phyloP scores from a whole-genome alignment of 2,888 invertebrate species.

The Calameuta idolon region DNA sequence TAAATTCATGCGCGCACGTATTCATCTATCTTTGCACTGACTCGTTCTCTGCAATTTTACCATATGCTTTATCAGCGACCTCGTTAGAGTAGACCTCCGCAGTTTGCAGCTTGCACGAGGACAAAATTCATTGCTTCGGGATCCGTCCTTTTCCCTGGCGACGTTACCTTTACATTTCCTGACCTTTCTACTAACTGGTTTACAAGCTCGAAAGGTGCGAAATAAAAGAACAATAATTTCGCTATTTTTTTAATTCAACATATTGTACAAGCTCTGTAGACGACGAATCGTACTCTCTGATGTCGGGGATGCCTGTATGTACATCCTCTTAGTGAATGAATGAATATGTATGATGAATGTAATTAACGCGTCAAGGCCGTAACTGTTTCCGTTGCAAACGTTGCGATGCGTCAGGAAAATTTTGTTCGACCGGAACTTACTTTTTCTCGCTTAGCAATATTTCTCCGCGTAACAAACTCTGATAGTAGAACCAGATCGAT shows the following conservation, averaged over 20 bases:
- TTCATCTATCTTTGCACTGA: conserved; percentile 23
- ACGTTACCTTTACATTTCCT: neutral
- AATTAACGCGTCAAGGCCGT: conserved; percentile 58
- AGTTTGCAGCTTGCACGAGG: neutral
- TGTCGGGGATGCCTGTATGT: conserved; percentile 26
- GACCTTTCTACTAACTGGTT: neutral
- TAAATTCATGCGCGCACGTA: conserved; percentile 22
- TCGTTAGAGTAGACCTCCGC: conserved; percentile 4
- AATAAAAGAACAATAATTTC: neutral
- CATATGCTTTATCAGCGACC: conserved; percentile 22
- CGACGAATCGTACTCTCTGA: neutral
- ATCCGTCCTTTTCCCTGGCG: neutral
- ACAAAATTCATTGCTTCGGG: neutral
- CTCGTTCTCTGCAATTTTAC: neutral
- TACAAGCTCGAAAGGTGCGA: neutral
- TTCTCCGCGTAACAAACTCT: neutral
- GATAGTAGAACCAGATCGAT: neutral
- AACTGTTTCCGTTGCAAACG: conserved; percentile 49
- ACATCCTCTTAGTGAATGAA: conserved; percentile 49
- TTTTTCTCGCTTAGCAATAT: neutral
- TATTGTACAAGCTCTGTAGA: neutral
- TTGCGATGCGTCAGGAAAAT: neutral
- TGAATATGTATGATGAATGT: conserved; percentile 58
- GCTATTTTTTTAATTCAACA: neutral
- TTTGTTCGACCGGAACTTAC: neutral